Evolutionary conservation across 2,888 invertebrate species (phyloP).

Genomic region (Aelia acuminata): DNA sequence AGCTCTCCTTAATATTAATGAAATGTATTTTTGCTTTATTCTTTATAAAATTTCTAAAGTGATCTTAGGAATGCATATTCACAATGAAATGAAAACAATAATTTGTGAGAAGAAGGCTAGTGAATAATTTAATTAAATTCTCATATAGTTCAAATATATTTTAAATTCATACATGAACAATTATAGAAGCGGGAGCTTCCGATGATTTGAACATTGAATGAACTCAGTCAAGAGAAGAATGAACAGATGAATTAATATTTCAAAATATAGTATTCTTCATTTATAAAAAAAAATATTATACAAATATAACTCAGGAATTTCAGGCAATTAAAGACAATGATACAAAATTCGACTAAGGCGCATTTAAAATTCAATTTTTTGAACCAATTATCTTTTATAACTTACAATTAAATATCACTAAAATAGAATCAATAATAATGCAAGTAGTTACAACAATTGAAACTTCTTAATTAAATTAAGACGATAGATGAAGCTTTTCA

Average conservation of each 20-base stretch:
- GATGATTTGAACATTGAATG: neutral
- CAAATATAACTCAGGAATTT: neutral
- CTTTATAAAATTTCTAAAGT: neutral
- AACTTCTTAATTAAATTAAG: slow-evolving; percentile 19
- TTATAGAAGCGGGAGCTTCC: neutral
- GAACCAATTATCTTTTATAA: neutral
- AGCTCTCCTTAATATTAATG: slow-evolving; percentile 50
- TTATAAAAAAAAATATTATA: neutral
- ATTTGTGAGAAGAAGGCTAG: neutral
- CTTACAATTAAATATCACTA: slow-evolving; percentile 24
- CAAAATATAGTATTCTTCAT: neutral
- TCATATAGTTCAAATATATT: neutral
- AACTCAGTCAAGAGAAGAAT: slow-evolving; percentile 14
- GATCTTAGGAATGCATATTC: slow-evolving; percentile 12
- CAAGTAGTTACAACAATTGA: neutral
- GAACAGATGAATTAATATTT: neutral
- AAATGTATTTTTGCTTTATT: neutral
- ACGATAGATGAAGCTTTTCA: neutral
- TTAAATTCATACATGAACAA: neutral
- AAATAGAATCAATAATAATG: slow-evolving; percentile 38
- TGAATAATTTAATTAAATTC: neutral
- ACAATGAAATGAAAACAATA: neutral
- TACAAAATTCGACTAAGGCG: neutral
- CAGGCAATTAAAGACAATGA: slow-evolving; percentile 4
- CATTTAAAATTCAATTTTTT: slow-evolving; percentile 3